Base-by-base conservation (phyloP, 1,140 invertebrate genomes). In the Calliopsis andreniformis region DNA sequence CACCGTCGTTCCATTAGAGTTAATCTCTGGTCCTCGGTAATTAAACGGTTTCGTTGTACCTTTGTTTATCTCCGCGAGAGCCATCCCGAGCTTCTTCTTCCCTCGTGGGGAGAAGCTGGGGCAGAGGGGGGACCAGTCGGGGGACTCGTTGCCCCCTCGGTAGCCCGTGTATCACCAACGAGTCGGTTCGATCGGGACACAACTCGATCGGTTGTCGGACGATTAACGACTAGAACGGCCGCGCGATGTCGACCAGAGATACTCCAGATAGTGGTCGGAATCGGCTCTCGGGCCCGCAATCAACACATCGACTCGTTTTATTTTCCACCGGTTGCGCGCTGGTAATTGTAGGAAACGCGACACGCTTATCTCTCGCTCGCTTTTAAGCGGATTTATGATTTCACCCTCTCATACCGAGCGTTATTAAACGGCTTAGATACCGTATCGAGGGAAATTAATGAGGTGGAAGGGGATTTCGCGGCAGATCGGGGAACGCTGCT, bases 1-100 rank as follows among this genome's bases (percentile, higher is more conserved):
- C 87, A 88, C 69, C 82, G 77, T 84, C 87, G 85, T 88, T 89
- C 87, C 87, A 89, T 88, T 88, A 89, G 87, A 86, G 87, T 85
- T 89, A 88, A 88, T 89, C 84, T 88, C 61, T 53, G 73, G 76
- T 67, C 79, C 68, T 81, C 80, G 80, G 86, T 87, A 89, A 89
- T 89, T 89, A 89, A 89, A 89, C 86, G 86, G 83, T 88, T 87
- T 83, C 86, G 83, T 82, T 87, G 84, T 86, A 86, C 78, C 71
- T 79, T 86, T 84, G 83, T 85, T 87, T 85, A 84, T 87, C 85
- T 79, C 67, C 64, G 49, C 78, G 79, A 69, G 62, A 66, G 70
- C 16, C n/a, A 23, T 56, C 25, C 51, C 23, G 25, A 47, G 43
- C 16, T 28, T 28, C 39, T 42, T 51, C 30, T 14, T 23, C 5